Conservation (phyloP, 2,113 vertebrate genomes). For the Malaclemys terrapin region DNA sequence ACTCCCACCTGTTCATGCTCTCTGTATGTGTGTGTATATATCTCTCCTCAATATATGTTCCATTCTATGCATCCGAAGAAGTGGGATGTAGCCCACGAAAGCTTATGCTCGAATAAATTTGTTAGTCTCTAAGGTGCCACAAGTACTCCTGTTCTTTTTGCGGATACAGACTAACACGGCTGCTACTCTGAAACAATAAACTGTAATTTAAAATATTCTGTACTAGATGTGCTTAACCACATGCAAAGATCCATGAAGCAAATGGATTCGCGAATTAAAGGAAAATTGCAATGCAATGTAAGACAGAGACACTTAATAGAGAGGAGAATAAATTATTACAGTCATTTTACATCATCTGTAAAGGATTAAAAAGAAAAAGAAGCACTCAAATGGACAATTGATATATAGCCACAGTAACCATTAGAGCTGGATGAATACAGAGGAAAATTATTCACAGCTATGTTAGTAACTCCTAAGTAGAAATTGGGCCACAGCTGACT, state of each 20-base stretch:
- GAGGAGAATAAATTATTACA: not conserved
- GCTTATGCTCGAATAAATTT: no score
- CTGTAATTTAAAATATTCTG: not conserved
- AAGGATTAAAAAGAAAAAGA: not conserved
- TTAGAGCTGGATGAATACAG: not conserved
- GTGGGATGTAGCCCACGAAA: no score
- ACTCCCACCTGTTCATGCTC: no score
- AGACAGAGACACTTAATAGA: not conserved
- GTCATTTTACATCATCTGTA: not conserved
- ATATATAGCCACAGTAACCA: not conserved
- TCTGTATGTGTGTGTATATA: no score
- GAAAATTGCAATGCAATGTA: not conserved
- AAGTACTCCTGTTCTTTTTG: no score
- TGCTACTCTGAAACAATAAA: no score
- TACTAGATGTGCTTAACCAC: not conserved
- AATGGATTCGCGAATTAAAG: not conserved
- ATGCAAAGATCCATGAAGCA: not conserved
- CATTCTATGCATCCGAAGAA: no score
- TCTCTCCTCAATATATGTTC: no score
- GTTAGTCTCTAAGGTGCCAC: no score
- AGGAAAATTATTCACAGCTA: not conserved
- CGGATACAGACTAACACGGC: no score
- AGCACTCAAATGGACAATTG: not conserved
- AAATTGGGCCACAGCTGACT: not conserved
- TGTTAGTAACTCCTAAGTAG: not conserved